Percentiles rank a stretch among this genome's conserved stretches.
Evolutionary conservation across 2,888 invertebrate genomes (phyloP).

Genomic region (Chaitophorus viminalis): DNA sequence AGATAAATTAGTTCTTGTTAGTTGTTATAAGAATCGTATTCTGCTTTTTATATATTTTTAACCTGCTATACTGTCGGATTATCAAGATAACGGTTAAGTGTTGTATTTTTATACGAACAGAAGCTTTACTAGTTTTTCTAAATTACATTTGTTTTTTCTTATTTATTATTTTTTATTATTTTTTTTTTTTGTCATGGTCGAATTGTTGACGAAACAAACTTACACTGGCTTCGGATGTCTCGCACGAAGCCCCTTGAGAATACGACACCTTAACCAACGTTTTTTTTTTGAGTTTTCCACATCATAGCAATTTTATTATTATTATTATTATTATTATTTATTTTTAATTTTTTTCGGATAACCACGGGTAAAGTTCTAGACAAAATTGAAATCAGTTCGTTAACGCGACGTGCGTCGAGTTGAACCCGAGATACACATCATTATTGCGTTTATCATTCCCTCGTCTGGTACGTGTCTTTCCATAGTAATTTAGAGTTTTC

Average conservation of each 20-base stretch:
- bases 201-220: conserved; percentile 3
- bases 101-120: neutral
- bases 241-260: conserved; percentile 35
- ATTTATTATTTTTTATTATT: neutral
- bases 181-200: conserved; percentile 3
- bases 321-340: neutral
- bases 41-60: neutral
- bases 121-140: conserved; percentile 34
- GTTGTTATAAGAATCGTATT: too few species aligned
- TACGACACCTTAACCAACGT: conserved; percentile 22
- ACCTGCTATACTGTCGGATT: neutral
- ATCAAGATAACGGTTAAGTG: neutral
- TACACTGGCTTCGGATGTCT: conserved; percentile 32
- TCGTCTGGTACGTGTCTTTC: neutral
- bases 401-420: neutral
- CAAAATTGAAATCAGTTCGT: neutral
- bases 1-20: too few species aligned
- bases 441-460: neutral
- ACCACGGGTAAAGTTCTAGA: neutral
- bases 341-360: neutral
- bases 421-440: neutral
- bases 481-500: neutral
- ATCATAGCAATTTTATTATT: neutral
- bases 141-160: neutral
- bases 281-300: conserved; percentile 28